Base-by-base conservation (phyloP, 2,888 invertebrate genomes). In the Dusona sp. region DNA sequence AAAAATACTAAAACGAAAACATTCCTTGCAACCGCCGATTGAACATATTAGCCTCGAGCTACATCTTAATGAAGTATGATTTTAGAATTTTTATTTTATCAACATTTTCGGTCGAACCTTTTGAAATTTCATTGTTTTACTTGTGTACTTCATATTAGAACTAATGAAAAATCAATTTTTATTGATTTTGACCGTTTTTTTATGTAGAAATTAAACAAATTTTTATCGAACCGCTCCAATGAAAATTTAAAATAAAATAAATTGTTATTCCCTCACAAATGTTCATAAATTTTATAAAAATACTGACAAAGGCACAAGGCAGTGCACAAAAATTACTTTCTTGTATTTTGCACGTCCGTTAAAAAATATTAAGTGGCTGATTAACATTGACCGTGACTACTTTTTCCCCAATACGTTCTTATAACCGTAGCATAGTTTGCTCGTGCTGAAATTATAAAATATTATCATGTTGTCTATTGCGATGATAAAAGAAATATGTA, bases 1-100 rank as follows among this genome's bases (percentile, higher is more conserved):
- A 48, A 51, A 48, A 33, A 33, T 61, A 61, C 19, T 51, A 45
- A 51, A 72, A 72, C 33, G 16, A 68, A 70, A 72, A 70, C 25
- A 29, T 6, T 29, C 6, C 61, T 61, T 29, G 16, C 29, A 61
- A 61, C 61, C 29, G 19, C 61, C 61, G 29, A 61, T 61, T 61
- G 29, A 61, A 61, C n/a, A 25, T 29, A 29, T 13, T 29, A 29
- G 61, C 61, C 61, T 16, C 16, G 61, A 29, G 61, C 61, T 29
- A 61, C 61, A 29, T 29, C 29, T 29, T 29, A 29, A 61, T 29
- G 25, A 61, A 61, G 6, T 6, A 29, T 61, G 25, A 54, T 22
- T n/a, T 54, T 7, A 61, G 25, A 16, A 3, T 57, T 57, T 61
- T 57, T 16, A 16, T 29, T 61, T 16, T 16, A 29, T 2, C 29